These are phyloP conservation scores for Drosophila bifasciata DNA, from an alignment of 1,140 invertebrate genomes.

Conservation along the genomic window DNA sequence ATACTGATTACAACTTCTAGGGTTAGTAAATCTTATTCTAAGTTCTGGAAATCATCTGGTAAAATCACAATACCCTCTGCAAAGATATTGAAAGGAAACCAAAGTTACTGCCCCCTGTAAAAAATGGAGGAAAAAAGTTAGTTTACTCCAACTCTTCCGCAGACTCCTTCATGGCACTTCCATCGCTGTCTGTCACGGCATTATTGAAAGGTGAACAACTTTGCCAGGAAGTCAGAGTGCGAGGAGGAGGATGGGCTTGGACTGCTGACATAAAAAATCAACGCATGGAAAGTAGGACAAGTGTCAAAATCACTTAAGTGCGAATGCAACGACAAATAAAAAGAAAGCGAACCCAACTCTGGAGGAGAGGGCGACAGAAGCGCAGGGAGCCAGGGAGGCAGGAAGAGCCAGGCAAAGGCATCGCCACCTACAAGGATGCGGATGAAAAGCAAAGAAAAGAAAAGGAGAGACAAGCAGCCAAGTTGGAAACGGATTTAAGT, in stretches of 20 bases:
- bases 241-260: conserved; percentile 1
- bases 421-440: conserved; percentile 54
- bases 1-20: too few species aligned
- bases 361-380: conserved; percentile 14
- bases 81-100: conserved; percentile 10
- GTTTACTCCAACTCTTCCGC: conserved; percentile 30
- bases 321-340: conserved; percentile 77
- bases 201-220: conserved; percentile 81
- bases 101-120: conserved; percentile 4
- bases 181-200: conserved; percentile 39
- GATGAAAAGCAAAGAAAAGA: conserved; percentile 35
- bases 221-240: conserved; percentile 36
- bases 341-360: conserved; percentile 65
- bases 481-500: conserved; percentile 74
- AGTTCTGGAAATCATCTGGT: too few species aligned
- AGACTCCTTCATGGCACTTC: conserved; percentile 36
- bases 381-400: conserved; percentile 14
- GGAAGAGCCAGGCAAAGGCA: conserved; percentile 26
- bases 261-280: conserved; percentile 79
- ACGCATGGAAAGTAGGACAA: conserved; percentile 80
- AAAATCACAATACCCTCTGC: background rate
- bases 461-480: conserved; percentile 62
- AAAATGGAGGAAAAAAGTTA: conserved; percentile 41
- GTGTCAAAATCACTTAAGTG: conserved; percentile 81
- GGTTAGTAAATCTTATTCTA: too few species aligned